Base-by-base conservation (phyloP, 2,797 vertebrate species). In the Microcaecilia unicolor region DNA sequence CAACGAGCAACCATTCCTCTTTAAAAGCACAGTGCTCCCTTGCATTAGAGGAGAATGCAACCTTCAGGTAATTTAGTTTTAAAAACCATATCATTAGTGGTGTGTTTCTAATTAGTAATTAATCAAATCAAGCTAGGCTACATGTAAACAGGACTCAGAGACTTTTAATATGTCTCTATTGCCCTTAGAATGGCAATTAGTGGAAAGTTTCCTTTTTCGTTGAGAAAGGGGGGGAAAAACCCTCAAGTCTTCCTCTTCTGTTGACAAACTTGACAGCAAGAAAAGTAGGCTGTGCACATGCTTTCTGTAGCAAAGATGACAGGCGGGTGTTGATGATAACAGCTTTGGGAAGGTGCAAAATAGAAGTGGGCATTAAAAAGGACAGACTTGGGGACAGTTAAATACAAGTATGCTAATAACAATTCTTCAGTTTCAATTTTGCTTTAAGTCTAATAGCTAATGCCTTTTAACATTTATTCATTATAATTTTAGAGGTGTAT, bases 31-130 rank as follows among this genome's bases (percentile, higher is more conserved):
- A 45, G 38, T 25, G 11, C 19, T 47, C 29, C 17, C 15, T 20
- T 23, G 16, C 44, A 56, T 18, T 22, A 17, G 12, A 37, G 31
- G 36, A 42, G 44, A 22, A 18, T 31, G 11, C 8, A 37, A 31
- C 18, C 38, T 28, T 32, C 18, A 45, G 33, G 14, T 38, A 31
- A 5, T 21, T 21, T 27, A 5, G 35, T 35, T 37, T n/a, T 37
- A 55, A 49, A n/a, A n/a, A n/a, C 13, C 34, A 41, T 18, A 17
- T 41, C 21, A 25, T 53, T 52, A 55, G 28, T 25, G 41, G 41
- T 18, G 40, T 46, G 22, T 26, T 61, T 59, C 51, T 69, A 55
- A 62, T 58, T 46, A 54, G 18, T 37, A 42, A 4, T 48, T 49
- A 58, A 74, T 68, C 51, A 58, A 64, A 46, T 48, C 29, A 50